These are phyloP conservation scores for Drosophila ogumai DNA, from an alignment of 1,140 invertebrate genomes.

Conservation along the genomic window DNA sequence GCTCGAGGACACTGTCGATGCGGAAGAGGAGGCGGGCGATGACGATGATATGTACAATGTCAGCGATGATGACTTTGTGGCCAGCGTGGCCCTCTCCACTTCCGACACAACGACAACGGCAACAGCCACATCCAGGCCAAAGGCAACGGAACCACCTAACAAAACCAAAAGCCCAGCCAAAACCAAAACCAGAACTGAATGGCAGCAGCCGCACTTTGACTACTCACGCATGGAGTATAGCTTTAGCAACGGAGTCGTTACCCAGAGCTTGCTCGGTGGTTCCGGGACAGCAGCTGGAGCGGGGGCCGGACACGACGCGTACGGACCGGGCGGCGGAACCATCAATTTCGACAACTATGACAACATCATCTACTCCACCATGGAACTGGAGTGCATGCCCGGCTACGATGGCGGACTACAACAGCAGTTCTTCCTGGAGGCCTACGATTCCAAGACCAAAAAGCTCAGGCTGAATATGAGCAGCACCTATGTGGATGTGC, in stretches of 20 bases:
- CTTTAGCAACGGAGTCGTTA: conserved; percentile 80
- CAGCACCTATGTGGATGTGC: conserved; percentile 86
- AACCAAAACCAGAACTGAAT: conserved; percentile 35
- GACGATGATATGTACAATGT: conserved; percentile 71
- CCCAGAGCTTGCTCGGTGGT: conserved; percentile 72
- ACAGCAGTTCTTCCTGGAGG: conserved; percentile 93
- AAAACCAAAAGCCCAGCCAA: neutral
- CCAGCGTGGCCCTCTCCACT: conserved; percentile 64
- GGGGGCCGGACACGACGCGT: conserved; percentile 48
- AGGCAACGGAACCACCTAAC: conserved; percentile 5
- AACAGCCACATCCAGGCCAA: conserved; percentile 9
- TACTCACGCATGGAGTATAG: conserved; percentile 84
- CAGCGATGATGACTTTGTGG: conserved; percentile 78
- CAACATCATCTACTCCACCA: conserved; percentile 84
- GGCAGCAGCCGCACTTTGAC: conserved; percentile 80
- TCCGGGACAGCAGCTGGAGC: conserved; percentile 9
- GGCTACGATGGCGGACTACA: conserved; percentile 93
- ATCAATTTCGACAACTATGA: conserved; percentile 84
- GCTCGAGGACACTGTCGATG: conserved; percentile 63
- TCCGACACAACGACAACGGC: conserved; percentile 48
- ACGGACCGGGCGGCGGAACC: conserved; percentile 57
- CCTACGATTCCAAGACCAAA: conserved; percentile 90
- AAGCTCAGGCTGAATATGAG: conserved; percentile 89
- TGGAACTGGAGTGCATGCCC: conserved; percentile 84
- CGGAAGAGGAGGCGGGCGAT: conserved; percentile 46